Base-by-base conservation (phyloP, 2,888 invertebrate species). In the Capitulum mitella region DNA sequence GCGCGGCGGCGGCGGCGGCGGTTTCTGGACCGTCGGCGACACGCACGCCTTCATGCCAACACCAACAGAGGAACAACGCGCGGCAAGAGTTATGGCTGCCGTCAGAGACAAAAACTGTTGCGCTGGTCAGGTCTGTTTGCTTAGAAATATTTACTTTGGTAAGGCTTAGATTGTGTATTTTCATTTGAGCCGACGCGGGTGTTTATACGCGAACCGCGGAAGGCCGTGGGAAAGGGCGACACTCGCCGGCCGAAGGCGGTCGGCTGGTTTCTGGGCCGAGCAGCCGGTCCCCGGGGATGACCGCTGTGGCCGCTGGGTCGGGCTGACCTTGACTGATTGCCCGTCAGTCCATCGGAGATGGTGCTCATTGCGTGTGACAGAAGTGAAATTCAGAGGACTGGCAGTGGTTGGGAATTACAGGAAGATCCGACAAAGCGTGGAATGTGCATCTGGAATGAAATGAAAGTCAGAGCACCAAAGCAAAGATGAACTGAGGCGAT, bases 41-140 rank as follows among this genome's bases (percentile, higher is more conserved):
- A 64, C 64, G 34, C 64, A 64, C 64, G 2, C 64, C 19, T 14
- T 64, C 14, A 34, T 64, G 64, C 64, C 64, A 64, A 64, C 64
- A 64, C 32, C 12, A 64, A 64, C 64, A 64, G 64, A 14, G 12
- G 16, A 64, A 34, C 64, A 22, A 34, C 34, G 19, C 32, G 34
- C 34, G 29, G 34, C 32, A 12, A 1, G 64, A 64, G 64, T 64
- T 64, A 64, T 34, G 34, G 34, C 58, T 5, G 58, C 29, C 58
- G 58, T 1, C 64, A 34, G 64, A 16, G 32, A 64, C 64, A 64
- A 64, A 64, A 64, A 64, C n/a, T 32, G 64, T 64, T 64, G 64
- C 64, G 64, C 64, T 64, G 64, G 64, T 64, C 64, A 64, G n/a
- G 64, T 64, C 64, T 64, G 64, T 64, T 64, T 64, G 64, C 34